Evolutionary conservation across 2,113 vertebrate genomes (phyloP), one percentile per base, ranked within the genome.

Genomic region (Tragelaphus imberbis): DNA sequence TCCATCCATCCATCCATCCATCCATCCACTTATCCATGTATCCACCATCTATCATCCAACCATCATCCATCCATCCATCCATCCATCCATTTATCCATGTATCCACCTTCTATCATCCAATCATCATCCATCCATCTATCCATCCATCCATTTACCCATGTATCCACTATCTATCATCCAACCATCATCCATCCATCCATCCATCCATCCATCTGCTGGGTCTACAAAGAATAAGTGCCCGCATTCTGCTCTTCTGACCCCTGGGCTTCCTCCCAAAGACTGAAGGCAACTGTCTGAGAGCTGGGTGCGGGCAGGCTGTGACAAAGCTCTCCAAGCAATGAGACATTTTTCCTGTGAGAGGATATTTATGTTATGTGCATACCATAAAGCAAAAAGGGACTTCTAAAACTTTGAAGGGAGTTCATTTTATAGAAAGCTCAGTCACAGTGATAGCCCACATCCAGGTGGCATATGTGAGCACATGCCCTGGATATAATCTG

Each of bases 401-500:
- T 90, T n/a, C 27, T 71, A 80, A 93, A 63, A n/a, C 40, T 59
- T 49, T 3, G 9, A 56, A 61, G n/a, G 40, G 51, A 71, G 30
- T 58, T 75, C 23, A 53, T 25, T 47, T 33, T 10, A 36, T 1
- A 44, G 63, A 81, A 40, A 84, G 14, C 19, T 68, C 61, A 23
- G 77, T 44, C 71, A 28, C 27, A 15, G 1, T 3, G 7, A 44
- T 6, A 63, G 59, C n/a, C 59, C 68, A 53, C 5, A 59, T 30
- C 27, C 27, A 0, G 3, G 17, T 0, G n/a, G 55, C 36, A 23
- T 2, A 1, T 3, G 9, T 28, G 71, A 68, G 7, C 17, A 23
- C 15, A 6, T 1, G 28, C 40, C 58, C 47, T 27, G 3, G 49
- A 33, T 30, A 36, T 3, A 19, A 59, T 63, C 36, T 7, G 51